A percentile compares a stretch with the other conserved stretches of the same genome.
Evolutionary conservation across 2,113 vertebrate genomes (phyloP).

Genomic region (Poecile atricapillus): DNA sequence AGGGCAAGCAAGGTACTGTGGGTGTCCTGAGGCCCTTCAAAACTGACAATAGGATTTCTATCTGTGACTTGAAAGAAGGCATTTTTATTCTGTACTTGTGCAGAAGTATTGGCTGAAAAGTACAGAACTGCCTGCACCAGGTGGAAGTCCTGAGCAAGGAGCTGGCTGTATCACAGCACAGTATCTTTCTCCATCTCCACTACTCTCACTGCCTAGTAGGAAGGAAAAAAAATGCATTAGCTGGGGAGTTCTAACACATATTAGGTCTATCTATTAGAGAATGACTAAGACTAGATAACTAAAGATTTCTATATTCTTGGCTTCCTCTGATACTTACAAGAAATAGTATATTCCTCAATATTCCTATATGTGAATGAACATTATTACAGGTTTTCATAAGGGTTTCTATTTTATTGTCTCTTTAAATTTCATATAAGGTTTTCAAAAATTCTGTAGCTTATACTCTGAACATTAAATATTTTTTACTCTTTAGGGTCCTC

Average conservation of each 20-base stretch:
- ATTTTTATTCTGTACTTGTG: neutral
- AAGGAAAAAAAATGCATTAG: neutral
- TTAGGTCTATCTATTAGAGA: neutral
- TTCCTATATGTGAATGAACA: neutral
- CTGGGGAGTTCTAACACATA: neutral
- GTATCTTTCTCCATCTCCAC: neutral
- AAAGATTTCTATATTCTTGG: neutral
- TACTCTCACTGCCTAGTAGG: neutral
- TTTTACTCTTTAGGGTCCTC: neutral
- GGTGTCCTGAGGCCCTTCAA: neutral
- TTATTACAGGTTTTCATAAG: neutral
- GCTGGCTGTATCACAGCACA: neutral
- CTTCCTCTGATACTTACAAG: neutral
- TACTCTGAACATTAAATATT: neutral
- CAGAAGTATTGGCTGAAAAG: neutral
- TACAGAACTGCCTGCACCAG: neutral
- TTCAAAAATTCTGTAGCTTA: neutral
- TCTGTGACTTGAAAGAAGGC: neutral
- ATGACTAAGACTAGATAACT: neutral
- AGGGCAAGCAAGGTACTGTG: neutral
- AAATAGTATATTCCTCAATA: neutral
- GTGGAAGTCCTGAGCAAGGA: neutral
- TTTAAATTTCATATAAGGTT: neutral
- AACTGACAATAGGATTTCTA: neutral
- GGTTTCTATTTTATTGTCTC: neutral